Conservation (phyloP, 2,113 vertebrate genomes). For the Indri indri region DNA sequence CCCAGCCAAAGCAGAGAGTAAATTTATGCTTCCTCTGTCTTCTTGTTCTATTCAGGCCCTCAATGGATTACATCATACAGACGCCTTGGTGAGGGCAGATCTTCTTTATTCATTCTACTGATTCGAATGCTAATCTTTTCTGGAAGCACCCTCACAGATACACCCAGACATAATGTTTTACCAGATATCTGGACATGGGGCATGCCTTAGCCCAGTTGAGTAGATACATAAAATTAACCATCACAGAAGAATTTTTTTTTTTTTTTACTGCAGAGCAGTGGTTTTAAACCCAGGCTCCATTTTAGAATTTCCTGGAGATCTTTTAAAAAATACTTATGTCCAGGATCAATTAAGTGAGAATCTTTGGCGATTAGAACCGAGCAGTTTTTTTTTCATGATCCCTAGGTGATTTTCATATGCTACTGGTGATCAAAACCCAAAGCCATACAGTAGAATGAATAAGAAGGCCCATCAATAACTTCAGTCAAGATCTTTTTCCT, state of each 20-base stretch:
- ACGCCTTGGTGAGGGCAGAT: neutral
- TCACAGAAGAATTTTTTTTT: neutral
- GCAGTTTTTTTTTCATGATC: neutral
- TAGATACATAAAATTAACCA: neutral
- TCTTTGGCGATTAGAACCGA: neutral
- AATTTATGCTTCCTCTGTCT: neutral
- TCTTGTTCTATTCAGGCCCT: neutral
- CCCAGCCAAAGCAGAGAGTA: neutral
- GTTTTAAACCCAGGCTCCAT: neutral
- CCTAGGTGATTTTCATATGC: slow-evolving; percentile 17
- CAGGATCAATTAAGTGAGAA: slow-evolving; percentile 7
- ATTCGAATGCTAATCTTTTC: neutral
- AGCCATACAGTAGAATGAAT: neutral
- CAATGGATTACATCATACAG: neutral
- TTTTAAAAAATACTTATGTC: slow-evolving; percentile 24
- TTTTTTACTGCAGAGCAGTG: neutral
- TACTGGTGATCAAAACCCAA: slow-evolving; percentile 15
- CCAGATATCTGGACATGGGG: neutral
- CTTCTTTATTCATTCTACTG: neutral
- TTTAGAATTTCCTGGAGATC: neutral
- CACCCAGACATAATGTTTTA: neutral
- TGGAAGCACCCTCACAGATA: neutral
- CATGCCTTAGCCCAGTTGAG: neutral
- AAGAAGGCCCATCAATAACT: neutral
- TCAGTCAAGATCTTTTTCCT: slow-evolving; percentile 5